Percentiles rank a stretch among this genome's conserved stretches.
These are phyloP conservation scores for Drosophila barbarae DNA, from an alignment of 2,888 invertebrate species.

Conservation along the genomic window DNA sequence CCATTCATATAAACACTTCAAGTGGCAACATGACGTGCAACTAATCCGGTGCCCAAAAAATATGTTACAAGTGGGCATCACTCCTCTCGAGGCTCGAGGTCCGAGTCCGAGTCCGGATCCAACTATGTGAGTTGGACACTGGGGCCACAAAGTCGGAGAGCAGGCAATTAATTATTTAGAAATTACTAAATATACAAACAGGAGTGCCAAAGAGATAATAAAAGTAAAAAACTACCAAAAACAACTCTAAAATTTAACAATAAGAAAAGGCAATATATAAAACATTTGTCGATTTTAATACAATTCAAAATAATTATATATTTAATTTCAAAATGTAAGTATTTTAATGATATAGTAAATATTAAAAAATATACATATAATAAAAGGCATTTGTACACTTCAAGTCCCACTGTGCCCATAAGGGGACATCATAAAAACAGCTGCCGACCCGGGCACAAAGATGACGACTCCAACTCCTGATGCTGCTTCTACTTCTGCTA, in stretches of 20 bases:
- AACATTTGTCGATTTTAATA: too few species aligned
- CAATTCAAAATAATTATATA: too few species aligned
- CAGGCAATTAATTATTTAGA: background rate
- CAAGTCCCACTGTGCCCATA: slow-evolving; percentile 16
- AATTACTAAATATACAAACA: background rate
- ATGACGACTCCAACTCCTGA: slow-evolving; percentile 29
- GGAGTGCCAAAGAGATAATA: too few species aligned
- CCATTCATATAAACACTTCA: slow-evolving; percentile 76
- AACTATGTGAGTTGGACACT: slow-evolving; percentile 11
- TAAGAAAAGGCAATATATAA: too few species aligned
- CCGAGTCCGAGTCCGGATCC: slow-evolving; percentile 20
- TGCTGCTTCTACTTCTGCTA: background rate
- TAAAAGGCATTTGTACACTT: background rate
- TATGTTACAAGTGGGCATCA: slow-evolving; percentile 71
- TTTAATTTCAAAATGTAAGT: too few species aligned
- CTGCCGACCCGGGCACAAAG: slow-evolving; percentile 37
- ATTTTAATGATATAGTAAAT: background rate
- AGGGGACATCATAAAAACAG: slow-evolving; percentile 42
- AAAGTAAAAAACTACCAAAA: too few species aligned
- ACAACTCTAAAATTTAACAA: too few species aligned
- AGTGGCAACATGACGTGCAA: slow-evolving; percentile 77
- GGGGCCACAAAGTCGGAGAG: background rate
- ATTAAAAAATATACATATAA: background rate
- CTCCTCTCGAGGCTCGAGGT: slow-evolving; percentile 16
- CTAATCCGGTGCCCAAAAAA: slow-evolving; percentile 74